These are phyloP conservation scores for Ecliptopera silaceata DNA, from an alignment of 2,888 invertebrate species.

Conservation along the genomic window DNA sequence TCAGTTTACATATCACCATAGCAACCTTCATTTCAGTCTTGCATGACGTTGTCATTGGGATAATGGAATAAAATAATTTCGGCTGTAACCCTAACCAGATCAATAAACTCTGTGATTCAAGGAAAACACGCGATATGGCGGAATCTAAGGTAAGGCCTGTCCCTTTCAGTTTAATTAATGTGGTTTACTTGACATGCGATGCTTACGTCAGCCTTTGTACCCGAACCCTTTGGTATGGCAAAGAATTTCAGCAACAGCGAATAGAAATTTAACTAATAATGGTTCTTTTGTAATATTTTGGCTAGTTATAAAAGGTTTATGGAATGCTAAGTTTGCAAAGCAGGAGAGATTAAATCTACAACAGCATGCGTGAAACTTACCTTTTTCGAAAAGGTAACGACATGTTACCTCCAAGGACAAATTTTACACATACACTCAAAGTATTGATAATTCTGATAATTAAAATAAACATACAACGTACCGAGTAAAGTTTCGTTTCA, in stretches of 20 bases:
- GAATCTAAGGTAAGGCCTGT: conserved; percentile 69
- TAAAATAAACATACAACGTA: too few relatives aligned
- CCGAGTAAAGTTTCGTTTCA: too few relatives aligned
- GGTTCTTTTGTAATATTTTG: not conserved
- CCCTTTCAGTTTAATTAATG: conserved; percentile 70
- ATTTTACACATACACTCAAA: too few relatives aligned
- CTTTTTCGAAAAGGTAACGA: too few relatives aligned
- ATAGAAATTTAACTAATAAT: conserved; percentile 8
- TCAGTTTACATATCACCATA: conserved; percentile 56
- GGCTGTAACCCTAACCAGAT: conserved; percentile 61
- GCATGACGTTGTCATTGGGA: conserved; percentile 63
- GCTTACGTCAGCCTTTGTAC: conserved; percentile 30
- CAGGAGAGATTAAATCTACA: too few relatives aligned
- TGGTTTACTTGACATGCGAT: conserved; percentile 64
- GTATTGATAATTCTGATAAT: too few relatives aligned
- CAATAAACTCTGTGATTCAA: conserved; percentile 74
- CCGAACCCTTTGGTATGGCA: conserved; percentile 31
- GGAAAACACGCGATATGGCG: conserved; percentile 73
- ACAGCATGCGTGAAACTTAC: too few relatives aligned
- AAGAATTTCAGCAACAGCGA: conserved; percentile 11
- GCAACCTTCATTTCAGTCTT: conserved; percentile 52
- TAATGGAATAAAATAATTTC: conserved; percentile 76
- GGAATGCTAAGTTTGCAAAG: too few relatives aligned
- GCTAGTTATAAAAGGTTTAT: too few relatives aligned
- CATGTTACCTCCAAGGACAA: too few relatives aligned